phyloP scores from a whole-genome alignment of 1,140 invertebrate genomes.

The Asobara japonica region DNA sequence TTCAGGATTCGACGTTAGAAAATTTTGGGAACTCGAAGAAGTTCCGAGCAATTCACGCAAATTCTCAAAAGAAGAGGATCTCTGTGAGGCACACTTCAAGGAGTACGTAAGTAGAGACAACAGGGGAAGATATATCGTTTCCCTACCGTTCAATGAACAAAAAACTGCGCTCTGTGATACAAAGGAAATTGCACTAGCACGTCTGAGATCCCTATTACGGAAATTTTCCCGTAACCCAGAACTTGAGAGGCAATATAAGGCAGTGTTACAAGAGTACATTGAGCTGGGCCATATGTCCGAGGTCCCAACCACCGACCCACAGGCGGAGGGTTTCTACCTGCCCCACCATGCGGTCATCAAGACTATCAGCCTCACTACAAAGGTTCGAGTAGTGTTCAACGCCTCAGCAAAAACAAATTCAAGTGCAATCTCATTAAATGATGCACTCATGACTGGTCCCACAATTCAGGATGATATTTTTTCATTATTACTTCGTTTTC shows the following conservation, averaged over 20 bases:
- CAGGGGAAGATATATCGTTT: constrained; percentile 27
- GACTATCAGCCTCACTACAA: neutral
- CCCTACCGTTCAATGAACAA: constrained; percentile 31
- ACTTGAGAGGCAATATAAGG: constrained; percentile 47
- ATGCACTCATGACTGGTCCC: constrained; percentile 20
- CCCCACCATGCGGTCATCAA: neutral
- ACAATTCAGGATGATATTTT: constrained; percentile 50
- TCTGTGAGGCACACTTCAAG: constrained; percentile 19
- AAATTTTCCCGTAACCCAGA: constrained; percentile 37
- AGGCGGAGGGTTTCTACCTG: neutral
- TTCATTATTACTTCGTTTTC: constrained; percentile 47
- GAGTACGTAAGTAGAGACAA: constrained; percentile 16
- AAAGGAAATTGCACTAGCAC: constrained; percentile 38
- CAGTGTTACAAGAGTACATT: constrained; percentile 55
- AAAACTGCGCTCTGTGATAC: neutral
- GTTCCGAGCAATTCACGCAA: neutral
- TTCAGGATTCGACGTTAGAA: neutral
- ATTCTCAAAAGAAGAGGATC: constrained; percentile 10
- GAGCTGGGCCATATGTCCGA: neutral
- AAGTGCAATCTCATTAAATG: neutral
- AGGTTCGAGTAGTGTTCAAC: neutral
- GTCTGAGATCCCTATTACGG: constrained; percentile 35
- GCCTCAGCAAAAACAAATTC: neutral
- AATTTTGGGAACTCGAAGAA: constrained; percentile 36
- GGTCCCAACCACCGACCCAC: neutral